phyloP scores from a whole-genome alignment of 2,113 vertebrate genomes.

The Dryoscopus gambensis region DNA sequence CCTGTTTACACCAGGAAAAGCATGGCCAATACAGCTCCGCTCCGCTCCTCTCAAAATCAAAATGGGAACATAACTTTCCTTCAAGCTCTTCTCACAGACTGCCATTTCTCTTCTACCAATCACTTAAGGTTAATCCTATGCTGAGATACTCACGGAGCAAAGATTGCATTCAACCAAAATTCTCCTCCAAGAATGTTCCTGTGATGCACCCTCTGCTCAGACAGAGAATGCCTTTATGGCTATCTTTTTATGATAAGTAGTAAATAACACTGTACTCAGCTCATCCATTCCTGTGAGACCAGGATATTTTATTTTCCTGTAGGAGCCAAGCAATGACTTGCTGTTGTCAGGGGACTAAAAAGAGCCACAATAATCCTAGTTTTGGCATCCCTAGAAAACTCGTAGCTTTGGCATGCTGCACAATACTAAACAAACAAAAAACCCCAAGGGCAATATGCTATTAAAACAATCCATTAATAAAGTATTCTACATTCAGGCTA shows the following conservation, averaged over 20 bases:
- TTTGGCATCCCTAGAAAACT: background rate
- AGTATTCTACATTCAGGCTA: background rate
- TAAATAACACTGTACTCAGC: background rate
- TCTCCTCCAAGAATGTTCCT: background rate
- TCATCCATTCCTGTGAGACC: background rate
- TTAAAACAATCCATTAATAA: background rate
- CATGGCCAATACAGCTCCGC: too few species aligned
- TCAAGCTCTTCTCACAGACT: background rate
- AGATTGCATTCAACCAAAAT: background rate
- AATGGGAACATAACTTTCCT: background rate
- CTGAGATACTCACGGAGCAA: background rate
- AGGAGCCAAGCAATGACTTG: background rate
- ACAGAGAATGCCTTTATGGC: background rate
- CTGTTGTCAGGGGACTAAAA: background rate
- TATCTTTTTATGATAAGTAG: background rate
- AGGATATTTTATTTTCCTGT: background rate
- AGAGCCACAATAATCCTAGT: background rate
- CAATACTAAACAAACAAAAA: background rate
- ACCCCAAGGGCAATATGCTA: background rate
- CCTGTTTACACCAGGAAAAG: too few species aligned
- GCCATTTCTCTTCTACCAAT: background rate
- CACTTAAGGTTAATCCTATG: background rate
- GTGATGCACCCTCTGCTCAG: background rate
- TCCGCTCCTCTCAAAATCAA: background rate
- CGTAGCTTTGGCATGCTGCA: background rate